Base-by-base conservation (phyloP, 2,888 invertebrate species). In the Raillietiella orientalis region DNA sequence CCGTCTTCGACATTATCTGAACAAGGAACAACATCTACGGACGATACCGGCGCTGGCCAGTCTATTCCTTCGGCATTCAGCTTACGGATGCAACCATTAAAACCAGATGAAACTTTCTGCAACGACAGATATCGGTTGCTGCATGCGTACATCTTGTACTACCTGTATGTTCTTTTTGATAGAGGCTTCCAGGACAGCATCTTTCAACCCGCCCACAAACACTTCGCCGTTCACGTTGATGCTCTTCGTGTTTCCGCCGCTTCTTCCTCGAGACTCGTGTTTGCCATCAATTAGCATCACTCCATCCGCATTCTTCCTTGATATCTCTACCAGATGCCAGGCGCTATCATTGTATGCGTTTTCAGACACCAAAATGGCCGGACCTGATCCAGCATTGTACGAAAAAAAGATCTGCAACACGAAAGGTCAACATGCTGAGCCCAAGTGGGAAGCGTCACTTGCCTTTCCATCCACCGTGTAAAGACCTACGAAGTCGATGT, bases 191-290 rank as follows among this genome's bases (percentile, higher is more conserved):
- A 43, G 42, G 14, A 48, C 41, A 3, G 50, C 43, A 2, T 55
- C 51, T 9, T 55, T 47, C n/a, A 77, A 43, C 1, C 82, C 82
- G 13, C 87, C 84, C 26, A 79, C 54, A 43, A 61, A 77, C 39
- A 65, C 63, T 0, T 77, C 77, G 19, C 62, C 49, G 8, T 37
- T 37, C 2, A 75, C 53, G 26, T 60, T 55, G 3, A 69, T 53
- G 1, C 53, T 52, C 9, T 49, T 44, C 6, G 47, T 28, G 17
- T 42, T 37, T 16, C 52, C 50, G 2, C 42, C 36, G 0, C 61
- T 60, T 28, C 49, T 46, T 4, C 57, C 58, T 24, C 51, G 48
- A 0, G 52, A 52, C 3, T 53, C 46, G 19, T 49, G 47, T 12
- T 55, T 55, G 4, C 57, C 58, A 28, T 65, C 69, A 2, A 77